Evolutionary conservation across 2,797 vertebrate species (phyloP).

Genomic region (Morus bassanus): DNA sequence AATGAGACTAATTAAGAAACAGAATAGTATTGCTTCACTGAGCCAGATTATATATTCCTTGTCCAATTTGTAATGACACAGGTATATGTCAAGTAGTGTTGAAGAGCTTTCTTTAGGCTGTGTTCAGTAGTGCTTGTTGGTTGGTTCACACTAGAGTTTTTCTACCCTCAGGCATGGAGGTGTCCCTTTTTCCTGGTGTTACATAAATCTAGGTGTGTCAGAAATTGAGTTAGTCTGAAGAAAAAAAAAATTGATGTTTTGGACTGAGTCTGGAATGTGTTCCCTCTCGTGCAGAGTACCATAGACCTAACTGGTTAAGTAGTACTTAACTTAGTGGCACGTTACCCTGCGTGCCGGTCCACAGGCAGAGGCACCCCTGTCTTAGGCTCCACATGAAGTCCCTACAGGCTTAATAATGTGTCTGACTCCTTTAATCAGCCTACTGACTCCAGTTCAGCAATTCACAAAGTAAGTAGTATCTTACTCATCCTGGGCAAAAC

Average conservation of each 20-base stretch:
- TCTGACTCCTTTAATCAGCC: background rate
- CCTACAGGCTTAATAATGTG: background rate
- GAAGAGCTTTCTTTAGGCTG: background rate
- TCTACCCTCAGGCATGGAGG: background rate
- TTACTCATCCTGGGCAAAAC: background rate
- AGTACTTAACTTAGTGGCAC: background rate
- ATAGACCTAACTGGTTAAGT: background rate
- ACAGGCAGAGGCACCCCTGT: background rate
- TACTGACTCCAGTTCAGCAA: background rate
- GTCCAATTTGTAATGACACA: background rate
- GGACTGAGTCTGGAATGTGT: background rate
- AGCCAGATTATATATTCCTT: background rate
- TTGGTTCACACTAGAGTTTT: background rate
- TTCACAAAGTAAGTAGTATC: background rate
- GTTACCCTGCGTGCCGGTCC: rapidly evolving
- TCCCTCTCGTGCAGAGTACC: background rate
- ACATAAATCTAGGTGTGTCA: background rate
- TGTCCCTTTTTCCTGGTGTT: background rate
- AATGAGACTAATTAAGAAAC: background rate
- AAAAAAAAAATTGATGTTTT: background rate
- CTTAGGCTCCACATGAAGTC: background rate
- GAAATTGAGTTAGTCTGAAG: background rate
- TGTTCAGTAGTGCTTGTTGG: background rate
- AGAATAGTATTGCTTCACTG: background rate
- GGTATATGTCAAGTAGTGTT: background rate